Evolutionary conservation across 1,140 invertebrate species (phyloP).

Genomic region (Dendroctonus valens): DNA sequence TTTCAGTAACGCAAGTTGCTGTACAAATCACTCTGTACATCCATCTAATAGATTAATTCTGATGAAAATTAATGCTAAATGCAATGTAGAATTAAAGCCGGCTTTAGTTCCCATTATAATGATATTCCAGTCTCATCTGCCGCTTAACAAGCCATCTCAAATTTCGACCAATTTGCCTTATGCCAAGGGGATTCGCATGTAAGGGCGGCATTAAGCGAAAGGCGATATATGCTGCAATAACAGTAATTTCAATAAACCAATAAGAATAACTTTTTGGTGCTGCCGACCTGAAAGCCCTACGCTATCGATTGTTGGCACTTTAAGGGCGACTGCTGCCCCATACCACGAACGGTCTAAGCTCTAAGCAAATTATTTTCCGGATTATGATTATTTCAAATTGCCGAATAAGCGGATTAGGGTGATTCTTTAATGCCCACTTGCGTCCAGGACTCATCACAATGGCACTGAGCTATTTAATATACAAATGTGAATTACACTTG

Average conservation of each 20-base stretch:
- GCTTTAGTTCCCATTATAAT: slow-evolving; percentile 3
- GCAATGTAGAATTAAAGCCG: background rate
- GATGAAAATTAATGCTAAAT: no score
- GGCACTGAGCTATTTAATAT: no score
- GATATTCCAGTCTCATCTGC: no score
- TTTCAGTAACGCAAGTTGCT: no score
- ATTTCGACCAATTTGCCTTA: slow-evolving; percentile 13
- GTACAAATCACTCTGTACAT: no score
- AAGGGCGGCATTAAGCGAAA: slow-evolving; percentile 12
- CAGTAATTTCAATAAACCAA: slow-evolving; percentile 22
- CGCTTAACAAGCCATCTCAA: slow-evolving; percentile 3
- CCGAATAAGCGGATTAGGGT: background rate
- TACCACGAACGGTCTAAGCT: background rate
- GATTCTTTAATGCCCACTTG: slow-evolving; percentile 1
- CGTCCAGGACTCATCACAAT: no score
- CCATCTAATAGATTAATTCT: no score
- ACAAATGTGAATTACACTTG: no score
- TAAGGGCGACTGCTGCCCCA: background rate
- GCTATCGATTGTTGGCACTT: slow-evolving; percentile 5
- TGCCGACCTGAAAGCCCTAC: background rate
- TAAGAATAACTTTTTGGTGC: slow-evolving; percentile 1
- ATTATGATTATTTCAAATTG: background rate
- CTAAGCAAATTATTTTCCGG: background rate
- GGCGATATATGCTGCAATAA: slow-evolving; percentile 13
- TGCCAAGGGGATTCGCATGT: slow-evolving; percentile 13